Percentiles rank a stretch among this genome's conserved stretches.
These are phyloP conservation scores for Melieria crassipennis DNA, from an alignment of 2,888 invertebrate species.

Conservation along the genomic window DNA sequence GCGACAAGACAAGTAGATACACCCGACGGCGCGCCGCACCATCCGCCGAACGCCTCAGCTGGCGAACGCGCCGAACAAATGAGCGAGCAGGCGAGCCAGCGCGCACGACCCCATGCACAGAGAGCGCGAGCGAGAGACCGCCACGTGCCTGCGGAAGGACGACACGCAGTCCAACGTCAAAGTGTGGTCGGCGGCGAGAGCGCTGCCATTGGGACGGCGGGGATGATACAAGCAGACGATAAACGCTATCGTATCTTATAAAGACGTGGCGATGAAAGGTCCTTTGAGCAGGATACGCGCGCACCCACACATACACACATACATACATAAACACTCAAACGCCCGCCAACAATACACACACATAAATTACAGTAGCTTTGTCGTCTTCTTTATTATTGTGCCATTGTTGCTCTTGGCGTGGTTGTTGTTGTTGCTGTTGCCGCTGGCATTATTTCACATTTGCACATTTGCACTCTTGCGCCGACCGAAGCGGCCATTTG, in stretches of 20 bases:
- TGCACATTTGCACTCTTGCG: not conserved
- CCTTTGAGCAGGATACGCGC: conserved; percentile 34
- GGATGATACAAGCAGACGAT: conserved; percentile 25
- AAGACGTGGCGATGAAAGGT: conserved; percentile 44
- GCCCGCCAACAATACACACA: conserved; percentile 25
- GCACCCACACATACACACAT: conserved; percentile 15
- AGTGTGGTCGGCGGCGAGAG: too few relatives aligned
- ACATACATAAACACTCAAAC: conserved; percentile 3
- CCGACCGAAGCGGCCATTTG: not conserved
- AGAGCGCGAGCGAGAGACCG: conserved; percentile 2
- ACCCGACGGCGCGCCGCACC: too few relatives aligned
- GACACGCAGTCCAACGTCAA: not conserved
- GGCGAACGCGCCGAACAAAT: conserved; percentile 1
- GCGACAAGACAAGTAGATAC: too few relatives aligned
- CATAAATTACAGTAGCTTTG: conserved; percentile 26
- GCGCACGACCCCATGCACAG: not conserved
- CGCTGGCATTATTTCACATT: too few relatives aligned
- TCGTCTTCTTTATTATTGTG: conserved; percentile 25
- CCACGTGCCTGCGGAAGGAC: conserved; percentile 9
- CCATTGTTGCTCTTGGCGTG: conserved; percentile 5
- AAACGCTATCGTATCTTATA: conserved; percentile 38
- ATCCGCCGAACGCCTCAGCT: too few relatives aligned
- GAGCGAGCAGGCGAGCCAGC: conserved; percentile 4
- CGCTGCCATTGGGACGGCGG: not conserved
- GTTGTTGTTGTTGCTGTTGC: not conserved